Percentiles rank a stretch among this genome's conserved stretches.
Evolutionary conservation across 2,113 vertebrate species (phyloP).

Genomic region (Dipodomys stephensi): DNA sequence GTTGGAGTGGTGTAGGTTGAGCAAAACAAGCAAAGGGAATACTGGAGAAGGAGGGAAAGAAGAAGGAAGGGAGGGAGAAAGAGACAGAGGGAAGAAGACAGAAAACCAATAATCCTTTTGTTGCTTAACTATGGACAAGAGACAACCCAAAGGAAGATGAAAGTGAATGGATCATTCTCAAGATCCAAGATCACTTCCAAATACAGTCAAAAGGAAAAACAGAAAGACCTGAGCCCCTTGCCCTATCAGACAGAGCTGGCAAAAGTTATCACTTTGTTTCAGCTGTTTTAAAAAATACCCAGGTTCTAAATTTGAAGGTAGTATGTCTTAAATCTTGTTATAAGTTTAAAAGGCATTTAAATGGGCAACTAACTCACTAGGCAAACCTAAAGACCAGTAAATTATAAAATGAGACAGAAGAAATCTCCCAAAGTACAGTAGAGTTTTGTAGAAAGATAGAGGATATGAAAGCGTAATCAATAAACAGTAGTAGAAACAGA

Average conservation of each 20-base stretch:
- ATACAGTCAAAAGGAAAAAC: background rate
- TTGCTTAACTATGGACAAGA: background rate
- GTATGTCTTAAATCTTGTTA: background rate
- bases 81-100: background rate
- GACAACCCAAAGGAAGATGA: background rate
- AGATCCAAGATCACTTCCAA: background rate
- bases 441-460: background rate
- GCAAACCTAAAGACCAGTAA: background rate
- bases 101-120: background rate
- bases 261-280: background rate
- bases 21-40: background rate
- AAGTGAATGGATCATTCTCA: background rate
- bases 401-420: background rate
- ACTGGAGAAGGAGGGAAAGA: background rate
- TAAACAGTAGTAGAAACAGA: background rate
- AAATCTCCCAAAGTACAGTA: constrained; percentile 4
- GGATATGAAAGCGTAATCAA: background rate
- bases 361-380: background rate
- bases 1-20: too few relatives aligned
- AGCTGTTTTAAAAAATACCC: background rate
- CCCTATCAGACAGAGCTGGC: background rate
- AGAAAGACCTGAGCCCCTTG: background rate
- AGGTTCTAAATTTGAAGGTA: too few relatives aligned
- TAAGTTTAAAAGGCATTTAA: constrained; percentile 5
- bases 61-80: background rate